These are phyloP conservation scores for Tenthredo mesomela DNA, from an alignment of 2,888 invertebrate genomes.

Conservation along the genomic window DNA sequence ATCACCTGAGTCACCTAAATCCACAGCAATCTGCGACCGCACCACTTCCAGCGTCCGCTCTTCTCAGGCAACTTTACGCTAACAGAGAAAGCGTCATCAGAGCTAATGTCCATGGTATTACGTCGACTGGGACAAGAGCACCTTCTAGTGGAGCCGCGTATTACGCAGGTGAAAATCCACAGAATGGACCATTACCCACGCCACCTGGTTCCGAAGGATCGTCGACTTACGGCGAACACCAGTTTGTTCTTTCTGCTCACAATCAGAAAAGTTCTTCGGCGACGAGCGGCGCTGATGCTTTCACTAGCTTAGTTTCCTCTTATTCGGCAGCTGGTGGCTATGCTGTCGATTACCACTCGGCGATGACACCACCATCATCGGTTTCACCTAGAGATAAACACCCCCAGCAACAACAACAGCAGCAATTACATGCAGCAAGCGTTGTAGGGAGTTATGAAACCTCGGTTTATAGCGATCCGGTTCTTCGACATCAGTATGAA, in stretches of 20 bases:
- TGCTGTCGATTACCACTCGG: conserved; percentile 92
- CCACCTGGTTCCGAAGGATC: conserved; percentile 94
- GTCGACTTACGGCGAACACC: conserved; percentile 85
- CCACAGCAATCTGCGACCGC: conserved; percentile 81
- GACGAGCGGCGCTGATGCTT: conserved; percentile 79
- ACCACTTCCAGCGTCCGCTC: conserved; percentile 91
- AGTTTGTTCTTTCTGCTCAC: conserved; percentile 78
- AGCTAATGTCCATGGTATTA: conserved; percentile 87
- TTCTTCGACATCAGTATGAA: conserved; percentile 79
- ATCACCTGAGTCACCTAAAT: conserved; percentile 81
- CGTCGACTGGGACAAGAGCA: conserved; percentile 76
- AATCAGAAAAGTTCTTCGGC: conserved; percentile 71
- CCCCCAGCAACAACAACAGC: conserved; percentile 80
- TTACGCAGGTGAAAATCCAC: conserved; percentile 77
- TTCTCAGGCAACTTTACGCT: conserved; percentile 91
- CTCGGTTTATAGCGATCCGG: conserved; percentile 78
- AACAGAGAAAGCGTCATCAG: conserved; percentile 97
- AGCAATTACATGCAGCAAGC: conserved; percentile 78
- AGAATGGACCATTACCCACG: conserved; percentile 89
- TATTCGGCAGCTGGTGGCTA: conserved; percentile 80
- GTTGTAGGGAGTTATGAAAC: conserved; percentile 84
- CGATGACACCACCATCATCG: conserved; percentile 98
- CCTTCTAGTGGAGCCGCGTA: conserved; percentile 71
- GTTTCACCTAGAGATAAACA: conserved; percentile 95
- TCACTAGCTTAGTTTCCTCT: conserved; percentile 81